These are phyloP conservation scores for Hesperophylax magnus DNA, from an alignment of 1,140 invertebrate species.

Conservation along the genomic window DNA sequence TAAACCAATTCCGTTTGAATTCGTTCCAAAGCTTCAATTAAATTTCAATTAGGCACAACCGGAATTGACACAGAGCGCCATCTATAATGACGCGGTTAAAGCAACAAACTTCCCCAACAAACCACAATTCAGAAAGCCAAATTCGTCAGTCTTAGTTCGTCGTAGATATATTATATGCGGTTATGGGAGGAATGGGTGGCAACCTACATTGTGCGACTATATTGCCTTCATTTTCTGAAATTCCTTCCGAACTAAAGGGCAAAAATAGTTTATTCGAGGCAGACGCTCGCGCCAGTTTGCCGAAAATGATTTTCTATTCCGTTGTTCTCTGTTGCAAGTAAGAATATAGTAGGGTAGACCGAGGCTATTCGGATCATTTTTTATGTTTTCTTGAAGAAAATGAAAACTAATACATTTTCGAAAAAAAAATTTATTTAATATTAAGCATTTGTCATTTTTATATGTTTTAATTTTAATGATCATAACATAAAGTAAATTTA, in stretches of 20 bases:
- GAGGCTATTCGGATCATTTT: too few species aligned
- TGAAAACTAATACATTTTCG: too few species aligned
- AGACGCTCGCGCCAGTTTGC: neutral
- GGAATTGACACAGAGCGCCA: conserved; percentile 30
- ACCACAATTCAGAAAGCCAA: conserved; percentile 13
- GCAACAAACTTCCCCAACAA: conserved; percentile 31
- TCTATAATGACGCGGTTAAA: conserved; percentile 39
- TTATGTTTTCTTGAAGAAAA: too few species aligned
- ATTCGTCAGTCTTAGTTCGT: conserved; percentile 27
- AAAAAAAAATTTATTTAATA: too few species aligned
- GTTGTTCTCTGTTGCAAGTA: too few species aligned
- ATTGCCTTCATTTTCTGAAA: conserved; percentile 55
- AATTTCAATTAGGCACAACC: conserved; percentile 25
- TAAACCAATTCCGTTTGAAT: neutral
- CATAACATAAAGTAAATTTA: too few species aligned
- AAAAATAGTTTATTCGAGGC: neutral
- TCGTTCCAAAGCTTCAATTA: conserved; percentile 10
- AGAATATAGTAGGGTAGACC: too few species aligned
- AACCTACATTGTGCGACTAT: conserved; percentile 38
- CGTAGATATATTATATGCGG: conserved; percentile 27
- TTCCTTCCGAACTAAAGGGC: conserved; percentile 21
- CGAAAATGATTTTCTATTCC: neutral
- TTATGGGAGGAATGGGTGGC: conserved; percentile 10
- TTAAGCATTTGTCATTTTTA: too few species aligned
- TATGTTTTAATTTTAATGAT: too few species aligned